Conservation (phyloP, 1,140 invertebrate genomes). For the Belonocnema kinseyi region DNA sequence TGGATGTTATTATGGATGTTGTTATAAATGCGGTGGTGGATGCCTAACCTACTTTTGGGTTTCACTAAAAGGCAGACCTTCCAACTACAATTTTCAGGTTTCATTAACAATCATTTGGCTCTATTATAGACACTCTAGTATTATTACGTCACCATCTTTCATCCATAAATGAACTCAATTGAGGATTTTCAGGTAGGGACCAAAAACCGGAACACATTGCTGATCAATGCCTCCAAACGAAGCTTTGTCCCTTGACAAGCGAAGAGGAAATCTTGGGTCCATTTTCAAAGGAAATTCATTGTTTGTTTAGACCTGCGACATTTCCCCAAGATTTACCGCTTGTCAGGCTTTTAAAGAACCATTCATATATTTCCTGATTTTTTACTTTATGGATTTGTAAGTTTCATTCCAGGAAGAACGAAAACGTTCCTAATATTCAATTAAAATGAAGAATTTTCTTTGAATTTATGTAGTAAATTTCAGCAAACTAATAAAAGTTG, state of each 20-base stretch:
- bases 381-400: too few relatives aligned
- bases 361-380: background rate
- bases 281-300: slow-evolving; percentile 11
- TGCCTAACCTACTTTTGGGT: too few relatives aligned
- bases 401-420: too few relatives aligned
- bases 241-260: slow-evolving; percentile 9
- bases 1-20: too few relatives aligned
- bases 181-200: background rate
- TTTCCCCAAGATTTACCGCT: slow-evolving; percentile 4
- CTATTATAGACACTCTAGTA: too few relatives aligned
- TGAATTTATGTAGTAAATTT: slow-evolving; percentile 17
- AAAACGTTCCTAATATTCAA: background rate
- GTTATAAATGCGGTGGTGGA: too few relatives aligned
- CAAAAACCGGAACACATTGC: background rate
- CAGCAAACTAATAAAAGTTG: background rate
- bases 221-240: slow-evolving; percentile 29
- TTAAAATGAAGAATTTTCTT: background rate
- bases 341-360: background rate
- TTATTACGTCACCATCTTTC: too few relatives aligned
- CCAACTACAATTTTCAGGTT: too few relatives aligned
- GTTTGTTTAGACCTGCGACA: slow-evolving; percentile 1
- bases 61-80: too few relatives aligned
- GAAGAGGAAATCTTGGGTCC: background rate
- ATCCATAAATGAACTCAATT: background rate
- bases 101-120: too few relatives aligned